phyloP scores from a whole-genome alignment of 2,797 vertebrate species.

The Poecile montanus region DNA sequence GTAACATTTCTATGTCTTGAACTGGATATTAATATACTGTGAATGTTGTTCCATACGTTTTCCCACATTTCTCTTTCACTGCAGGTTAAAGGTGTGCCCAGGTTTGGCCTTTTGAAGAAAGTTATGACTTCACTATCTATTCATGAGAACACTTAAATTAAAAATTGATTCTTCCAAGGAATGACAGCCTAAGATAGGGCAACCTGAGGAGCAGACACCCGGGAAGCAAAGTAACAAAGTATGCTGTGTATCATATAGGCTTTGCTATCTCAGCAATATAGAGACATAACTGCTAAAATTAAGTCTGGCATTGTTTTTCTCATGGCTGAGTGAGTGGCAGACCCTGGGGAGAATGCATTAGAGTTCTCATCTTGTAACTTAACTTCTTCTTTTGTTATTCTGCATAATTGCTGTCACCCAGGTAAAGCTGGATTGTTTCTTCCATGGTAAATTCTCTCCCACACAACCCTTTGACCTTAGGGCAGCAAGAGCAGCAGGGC shows the following conservation, averaged over 20 bases:
- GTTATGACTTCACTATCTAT: slow-evolving; percentile 23
- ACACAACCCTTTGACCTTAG: slow-evolving; percentile 72
- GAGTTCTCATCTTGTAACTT: slow-evolving; percentile 73
- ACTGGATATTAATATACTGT: slow-evolving; percentile 31
- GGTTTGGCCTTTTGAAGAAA: slow-evolving; percentile 22
- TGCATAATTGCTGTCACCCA: slow-evolving; percentile 84
- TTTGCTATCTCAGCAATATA: slow-evolving; percentile 48
- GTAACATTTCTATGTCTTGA: background rate
- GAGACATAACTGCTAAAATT: slow-evolving; percentile 45
- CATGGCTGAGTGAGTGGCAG: slow-evolving; percentile 77
- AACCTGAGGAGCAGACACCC: slow-evolving; percentile 42
- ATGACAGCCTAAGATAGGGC: slow-evolving; percentile 39
- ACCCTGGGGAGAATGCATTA: slow-evolving; percentile 75
- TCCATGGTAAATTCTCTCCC: slow-evolving; percentile 73
- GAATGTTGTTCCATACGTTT: background rate
- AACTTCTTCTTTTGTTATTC: slow-evolving; percentile 75
- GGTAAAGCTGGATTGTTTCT: slow-evolving; percentile 76
- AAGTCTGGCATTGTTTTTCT: slow-evolving; percentile 61
- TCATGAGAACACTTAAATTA: slow-evolving; percentile 38
- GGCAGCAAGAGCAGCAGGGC: slow-evolving; percentile 69
- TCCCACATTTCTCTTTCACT: slow-evolving; percentile 44
- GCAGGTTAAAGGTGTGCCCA: background rate
- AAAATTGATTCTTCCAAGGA: slow-evolving; percentile 44
- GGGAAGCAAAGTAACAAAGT: slow-evolving; percentile 48
- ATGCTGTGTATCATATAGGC: background rate